These are phyloP conservation scores for Poeciliopsis presidionis DNA, from an alignment of 2,797 vertebrate species.

Conservation along the genomic window DNA sequence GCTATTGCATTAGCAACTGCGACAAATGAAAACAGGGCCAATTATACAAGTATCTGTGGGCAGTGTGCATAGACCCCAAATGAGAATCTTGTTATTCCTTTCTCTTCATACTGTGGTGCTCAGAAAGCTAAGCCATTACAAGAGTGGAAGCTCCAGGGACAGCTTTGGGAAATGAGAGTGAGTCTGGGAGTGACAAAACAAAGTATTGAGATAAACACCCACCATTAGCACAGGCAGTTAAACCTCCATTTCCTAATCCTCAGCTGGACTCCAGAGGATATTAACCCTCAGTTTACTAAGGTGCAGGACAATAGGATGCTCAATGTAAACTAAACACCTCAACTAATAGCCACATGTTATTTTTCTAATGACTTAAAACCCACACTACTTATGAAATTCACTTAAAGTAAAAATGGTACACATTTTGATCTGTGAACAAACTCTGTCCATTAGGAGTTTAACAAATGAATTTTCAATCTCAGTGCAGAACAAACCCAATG, in stretches of 20 bases:
- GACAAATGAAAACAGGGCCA: slow-evolving; percentile 72
- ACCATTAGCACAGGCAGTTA: slow-evolving; percentile 86
- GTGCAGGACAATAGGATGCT: slow-evolving; percentile 64
- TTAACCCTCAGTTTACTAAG: slow-evolving; percentile 78
- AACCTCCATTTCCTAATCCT: slow-evolving; percentile 86
- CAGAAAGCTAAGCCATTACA: slow-evolving; percentile 82
- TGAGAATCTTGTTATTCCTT: slow-evolving; percentile 85
- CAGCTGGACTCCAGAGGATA: slow-evolving; percentile 82
- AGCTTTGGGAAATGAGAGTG: slow-evolving; percentile 87
- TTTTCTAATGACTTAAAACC: not conserved
- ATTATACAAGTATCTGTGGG: slow-evolving; percentile 80
- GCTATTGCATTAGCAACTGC: slow-evolving; percentile 73
- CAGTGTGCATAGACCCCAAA: slow-evolving; percentile 79
- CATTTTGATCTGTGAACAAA: not conserved
- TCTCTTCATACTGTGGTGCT: slow-evolving; percentile 74
- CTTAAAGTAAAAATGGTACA: not conserved
- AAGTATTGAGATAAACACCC: slow-evolving; percentile 88
- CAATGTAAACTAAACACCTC: slow-evolving; percentile 9
- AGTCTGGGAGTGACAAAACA: slow-evolving; percentile 86
- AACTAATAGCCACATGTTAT: slow-evolving; percentile 3
- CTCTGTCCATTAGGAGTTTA: not conserved
- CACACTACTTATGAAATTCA: not conserved
- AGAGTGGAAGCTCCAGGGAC: slow-evolving; percentile 83
- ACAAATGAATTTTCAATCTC: not conserved
- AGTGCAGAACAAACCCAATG: not conserved